Conservation (phyloP, 2,113 vertebrate species). For the Channa maculata region DNA sequence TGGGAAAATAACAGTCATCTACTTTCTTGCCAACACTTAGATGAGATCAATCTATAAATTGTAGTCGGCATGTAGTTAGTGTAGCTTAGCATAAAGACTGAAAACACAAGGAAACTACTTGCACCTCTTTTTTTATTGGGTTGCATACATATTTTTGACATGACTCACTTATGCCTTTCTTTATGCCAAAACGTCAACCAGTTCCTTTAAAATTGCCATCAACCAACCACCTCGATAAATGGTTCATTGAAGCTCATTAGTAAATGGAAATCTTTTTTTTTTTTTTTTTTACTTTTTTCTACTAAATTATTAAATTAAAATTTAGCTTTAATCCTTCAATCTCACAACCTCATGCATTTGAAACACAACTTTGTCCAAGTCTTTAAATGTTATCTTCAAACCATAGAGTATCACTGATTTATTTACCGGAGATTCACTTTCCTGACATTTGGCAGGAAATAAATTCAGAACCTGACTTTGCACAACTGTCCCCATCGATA, state of each 20-base stretch:
- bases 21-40: neutral
- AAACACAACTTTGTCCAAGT: neutral
- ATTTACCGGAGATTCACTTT: neutral
- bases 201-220: neutral
- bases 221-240: neutral
- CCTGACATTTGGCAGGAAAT: slow-evolving; percentile 5
- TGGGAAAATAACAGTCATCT: neutral
- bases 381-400: slow-evolving; percentile 7
- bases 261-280: neutral
- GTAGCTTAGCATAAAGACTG: too few species aligned
- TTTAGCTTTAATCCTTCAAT: neutral
- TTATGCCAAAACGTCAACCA: neutral
- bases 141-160: too few species aligned
- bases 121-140: too few species aligned
- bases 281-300: neutral
- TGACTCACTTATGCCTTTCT: too few species aligned
- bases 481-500: slow-evolving; percentile 29
- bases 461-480: slow-evolving; percentile 24
- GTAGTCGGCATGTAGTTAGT: too few species aligned
- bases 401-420: slow-evolving; percentile 3
- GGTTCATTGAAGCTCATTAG: too few species aligned
- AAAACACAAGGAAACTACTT: too few species aligned
- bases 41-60: neutral
- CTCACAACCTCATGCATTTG: neutral
- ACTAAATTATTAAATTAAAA: neutral